Conservation (phyloP, 2,797 vertebrate species). For the Poeciliopsis gracilis region DNA sequence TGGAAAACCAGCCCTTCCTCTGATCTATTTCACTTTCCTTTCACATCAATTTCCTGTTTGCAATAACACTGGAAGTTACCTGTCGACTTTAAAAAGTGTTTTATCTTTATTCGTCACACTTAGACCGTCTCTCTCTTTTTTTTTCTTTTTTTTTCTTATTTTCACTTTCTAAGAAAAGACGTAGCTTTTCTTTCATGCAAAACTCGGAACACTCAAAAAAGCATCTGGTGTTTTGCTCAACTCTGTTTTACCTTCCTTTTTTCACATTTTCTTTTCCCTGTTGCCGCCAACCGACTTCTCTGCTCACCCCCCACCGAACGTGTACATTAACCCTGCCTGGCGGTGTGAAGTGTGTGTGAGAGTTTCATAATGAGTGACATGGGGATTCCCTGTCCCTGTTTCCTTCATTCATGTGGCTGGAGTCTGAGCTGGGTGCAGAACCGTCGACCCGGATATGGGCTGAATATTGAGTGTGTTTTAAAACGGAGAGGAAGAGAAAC, state of each 20-base stretch:
- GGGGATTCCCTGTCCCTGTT: slow-evolving; percentile 76
- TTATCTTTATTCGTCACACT: neutral
- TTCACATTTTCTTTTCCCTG: neutral
- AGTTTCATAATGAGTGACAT: slow-evolving; percentile 66
- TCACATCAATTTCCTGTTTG: neutral
- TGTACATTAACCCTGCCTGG: neutral
- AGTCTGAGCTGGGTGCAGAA: slow-evolving; percentile 42
- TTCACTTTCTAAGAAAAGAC: neutral
- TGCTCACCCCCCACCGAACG: slow-evolving; percentile 4
- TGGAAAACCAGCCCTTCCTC: neutral
- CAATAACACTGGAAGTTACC: slow-evolving; percentile 13
- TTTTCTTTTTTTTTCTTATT: neutral
- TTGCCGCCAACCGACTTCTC: slow-evolving; percentile 4
- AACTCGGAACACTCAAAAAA: neutral
- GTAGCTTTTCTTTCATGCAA: neutral
- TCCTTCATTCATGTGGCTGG: slow-evolving; percentile 79
- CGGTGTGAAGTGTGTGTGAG: slow-evolving; percentile 25
- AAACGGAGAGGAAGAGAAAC: slow-evolving; percentile 32
- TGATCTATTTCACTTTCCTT: neutral
- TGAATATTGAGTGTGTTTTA: slow-evolving; percentile 45
- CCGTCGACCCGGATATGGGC: slow-evolving; percentile 51
- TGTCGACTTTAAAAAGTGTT: neutral
- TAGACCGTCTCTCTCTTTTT: neutral
- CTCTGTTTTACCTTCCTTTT: slow-evolving; percentile 13
- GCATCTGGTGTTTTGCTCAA: neutral